Percentiles rank a stretch among this genome's conserved stretches.
Conservation (phyloP, 2,113 vertebrate species). For the Cyprinus carpio region DNA sequence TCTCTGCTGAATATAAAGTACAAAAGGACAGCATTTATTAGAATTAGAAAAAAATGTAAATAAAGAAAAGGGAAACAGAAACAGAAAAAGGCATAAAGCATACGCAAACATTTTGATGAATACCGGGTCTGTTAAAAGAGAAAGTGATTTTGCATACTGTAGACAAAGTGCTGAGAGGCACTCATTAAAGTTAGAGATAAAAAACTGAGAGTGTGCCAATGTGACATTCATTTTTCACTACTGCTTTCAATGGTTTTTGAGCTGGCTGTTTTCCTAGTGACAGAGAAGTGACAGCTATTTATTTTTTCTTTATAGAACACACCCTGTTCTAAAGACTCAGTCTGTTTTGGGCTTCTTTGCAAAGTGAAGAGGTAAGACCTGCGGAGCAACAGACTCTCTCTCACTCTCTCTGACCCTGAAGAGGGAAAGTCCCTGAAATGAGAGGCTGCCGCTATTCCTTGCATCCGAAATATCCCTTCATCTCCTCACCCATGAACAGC, state of each 20-base stretch:
- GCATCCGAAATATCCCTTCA: constrained; percentile 24
- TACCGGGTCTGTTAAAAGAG: background rate
- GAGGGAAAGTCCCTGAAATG: constrained; percentile 56
- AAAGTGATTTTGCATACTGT: background rate
- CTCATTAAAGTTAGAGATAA: background rate
- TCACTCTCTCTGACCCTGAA: background rate
- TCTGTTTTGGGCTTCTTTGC: constrained; percentile 12
- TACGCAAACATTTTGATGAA: background rate
- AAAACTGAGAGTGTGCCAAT: background rate
- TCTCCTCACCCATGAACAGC: constrained; percentile 14
- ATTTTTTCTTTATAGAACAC: background rate
- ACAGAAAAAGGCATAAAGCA: background rate
- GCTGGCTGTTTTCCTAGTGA: background rate
- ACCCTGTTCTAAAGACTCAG: background rate
- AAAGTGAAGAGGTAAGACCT: constrained; percentile 31
- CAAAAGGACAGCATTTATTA: background rate
- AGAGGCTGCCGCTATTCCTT: constrained; percentile 40
- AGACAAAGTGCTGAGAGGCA: background rate
- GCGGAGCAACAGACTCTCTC: constrained; percentile 27
- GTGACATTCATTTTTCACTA: background rate
- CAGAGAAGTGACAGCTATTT: background rate
- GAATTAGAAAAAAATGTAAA: background rate
- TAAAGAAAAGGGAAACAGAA: no score
- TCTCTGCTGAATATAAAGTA: background rate
- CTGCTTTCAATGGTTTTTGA: constrained; percentile 13